Conservation (phyloP, 2,797 vertebrate genomes). For the Poliocrania exsul region DNA sequence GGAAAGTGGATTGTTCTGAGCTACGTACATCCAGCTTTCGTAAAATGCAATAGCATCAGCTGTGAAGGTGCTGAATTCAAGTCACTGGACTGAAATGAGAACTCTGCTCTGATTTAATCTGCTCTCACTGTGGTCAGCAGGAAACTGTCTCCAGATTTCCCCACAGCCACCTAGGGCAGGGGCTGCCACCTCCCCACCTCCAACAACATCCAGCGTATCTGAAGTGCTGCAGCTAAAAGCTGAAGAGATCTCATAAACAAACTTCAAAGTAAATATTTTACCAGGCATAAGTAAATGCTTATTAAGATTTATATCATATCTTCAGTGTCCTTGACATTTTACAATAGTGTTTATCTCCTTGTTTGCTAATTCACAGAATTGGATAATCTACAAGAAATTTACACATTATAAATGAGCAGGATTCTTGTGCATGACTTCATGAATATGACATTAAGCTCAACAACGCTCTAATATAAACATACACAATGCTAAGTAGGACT, state of each 20-base stretch:
- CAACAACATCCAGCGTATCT: fast-evolving
- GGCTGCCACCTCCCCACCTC: background rate
- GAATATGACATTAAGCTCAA: slow-evolving; percentile 9
- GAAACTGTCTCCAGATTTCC: background rate
- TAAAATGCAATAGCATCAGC: background rate
- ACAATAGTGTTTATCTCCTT: slow-evolving; percentile 7
- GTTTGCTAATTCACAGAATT: slow-evolving; percentile 4
- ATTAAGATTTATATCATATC: background rate
- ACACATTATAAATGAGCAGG: background rate
- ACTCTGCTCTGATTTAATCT: background rate
- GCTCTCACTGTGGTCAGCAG: background rate
- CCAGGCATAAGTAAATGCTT: background rate
- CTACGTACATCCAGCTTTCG: background rate
- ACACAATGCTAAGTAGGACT: background rate
- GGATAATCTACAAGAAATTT: slow-evolving; percentile 16
- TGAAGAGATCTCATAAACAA: background rate
- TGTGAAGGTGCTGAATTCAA: background rate
- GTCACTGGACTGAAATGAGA: background rate
- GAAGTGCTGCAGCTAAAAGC: background rate
- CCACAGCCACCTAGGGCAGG: fast-evolving
- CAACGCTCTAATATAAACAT: background rate
- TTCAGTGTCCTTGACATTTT: slow-evolving; percentile 26
- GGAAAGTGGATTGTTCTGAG: background rate
- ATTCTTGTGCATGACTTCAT: background rate
- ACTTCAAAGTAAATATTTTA: slow-evolving; percentile 19